Conservation (phyloP, 35 echinoderm and acorn worm genomes). For the Ophiothrix spiculata region DNA sequence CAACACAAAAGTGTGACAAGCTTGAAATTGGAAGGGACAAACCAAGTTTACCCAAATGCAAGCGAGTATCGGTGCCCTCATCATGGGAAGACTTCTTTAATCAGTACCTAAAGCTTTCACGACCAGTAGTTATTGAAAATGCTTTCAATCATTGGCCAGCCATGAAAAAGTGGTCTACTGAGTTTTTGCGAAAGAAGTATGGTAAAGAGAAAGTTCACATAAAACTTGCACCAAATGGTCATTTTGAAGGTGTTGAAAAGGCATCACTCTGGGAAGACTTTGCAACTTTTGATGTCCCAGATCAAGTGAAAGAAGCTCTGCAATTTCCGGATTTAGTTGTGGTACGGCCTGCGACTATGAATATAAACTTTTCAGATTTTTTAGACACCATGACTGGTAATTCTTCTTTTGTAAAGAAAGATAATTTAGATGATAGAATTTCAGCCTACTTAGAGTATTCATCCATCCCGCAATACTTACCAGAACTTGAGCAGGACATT, state of each 20-base stretch:
- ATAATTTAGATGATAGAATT: slow-evolving; percentile 26
- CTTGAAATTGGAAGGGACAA: too few species aligned
- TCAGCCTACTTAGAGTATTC: slow-evolving; percentile 90
- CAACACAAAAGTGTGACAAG: too few species aligned
- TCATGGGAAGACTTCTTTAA: slow-evolving; percentile 65
- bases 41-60: slow-evolving; percentile 38
- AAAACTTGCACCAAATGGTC: slow-evolving; percentile 77
- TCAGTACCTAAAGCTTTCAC: slow-evolving; percentile 61
- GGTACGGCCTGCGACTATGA: slow-evolving; percentile 70
- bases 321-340: slow-evolving; percentile 76
- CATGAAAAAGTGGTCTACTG: slow-evolving; percentile 72
- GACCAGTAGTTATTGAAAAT: slow-evolving; percentile 64
- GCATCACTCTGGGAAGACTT: slow-evolving; percentile 67
- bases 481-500: slow-evolving; percentile 68
- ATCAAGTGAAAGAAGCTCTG: slow-evolving; percentile 31
- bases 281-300: slow-evolving; percentile 56
- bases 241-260: slow-evolving; percentile 85
- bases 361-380: slow-evolving; percentile 86
- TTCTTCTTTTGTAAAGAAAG: background rate
- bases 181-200: slow-evolving; percentile 58
- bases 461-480: slow-evolving; percentile 63
- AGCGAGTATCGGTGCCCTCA: slow-evolving; percentile 33
- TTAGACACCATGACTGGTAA: slow-evolving; percentile 58
- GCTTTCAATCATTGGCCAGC: slow-evolving; percentile 67
- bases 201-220: slow-evolving; percentile 67